Evolutionary conservation across 2,797 vertebrate species (phyloP).

Genomic region (Dendrocincla fuliginosa): DNA sequence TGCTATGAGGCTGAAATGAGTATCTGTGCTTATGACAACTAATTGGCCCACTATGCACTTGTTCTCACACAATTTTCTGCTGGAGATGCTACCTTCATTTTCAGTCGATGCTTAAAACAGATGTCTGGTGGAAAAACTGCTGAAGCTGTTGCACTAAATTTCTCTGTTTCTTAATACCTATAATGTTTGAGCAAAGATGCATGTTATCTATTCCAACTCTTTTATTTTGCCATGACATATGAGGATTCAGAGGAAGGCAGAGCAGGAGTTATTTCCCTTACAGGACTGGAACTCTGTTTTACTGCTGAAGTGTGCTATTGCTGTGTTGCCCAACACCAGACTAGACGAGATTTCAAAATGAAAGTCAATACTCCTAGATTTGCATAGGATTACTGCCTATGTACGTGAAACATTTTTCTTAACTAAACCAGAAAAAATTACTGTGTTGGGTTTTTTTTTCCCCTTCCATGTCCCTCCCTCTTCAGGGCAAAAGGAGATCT

Average conservation of each 20-base stretch:
- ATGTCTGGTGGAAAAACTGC: not conserved
- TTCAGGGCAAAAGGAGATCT: slow-evolving; percentile 40
- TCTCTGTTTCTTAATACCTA: not conserved
- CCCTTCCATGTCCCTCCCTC: not conserved
- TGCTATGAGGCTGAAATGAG: not conserved
- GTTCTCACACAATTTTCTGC: not conserved
- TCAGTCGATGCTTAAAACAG: not conserved
- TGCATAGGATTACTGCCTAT: not conserved
- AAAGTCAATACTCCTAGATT: not conserved
- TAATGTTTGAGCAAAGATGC: not conserved
- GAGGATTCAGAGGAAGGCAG: not conserved
- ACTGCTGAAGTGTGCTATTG: not conserved
- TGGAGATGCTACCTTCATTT: not conserved
- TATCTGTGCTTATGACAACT: not conserved
- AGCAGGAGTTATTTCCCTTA: not conserved
- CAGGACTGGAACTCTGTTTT: not conserved
- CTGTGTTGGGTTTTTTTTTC: not conserved
- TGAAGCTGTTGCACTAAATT: not conserved
- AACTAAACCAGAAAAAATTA: not conserved
- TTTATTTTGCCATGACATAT: not conserved
- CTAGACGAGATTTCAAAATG: slow-evolving; percentile 8
- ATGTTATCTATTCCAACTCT: not conserved
- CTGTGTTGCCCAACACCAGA: not conserved
- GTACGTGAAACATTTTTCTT: not conserved
- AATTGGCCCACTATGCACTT: not conserved